Base-by-base conservation (phyloP, 2,113 vertebrate genomes). In the Paralichthys olivaceus region DNA sequence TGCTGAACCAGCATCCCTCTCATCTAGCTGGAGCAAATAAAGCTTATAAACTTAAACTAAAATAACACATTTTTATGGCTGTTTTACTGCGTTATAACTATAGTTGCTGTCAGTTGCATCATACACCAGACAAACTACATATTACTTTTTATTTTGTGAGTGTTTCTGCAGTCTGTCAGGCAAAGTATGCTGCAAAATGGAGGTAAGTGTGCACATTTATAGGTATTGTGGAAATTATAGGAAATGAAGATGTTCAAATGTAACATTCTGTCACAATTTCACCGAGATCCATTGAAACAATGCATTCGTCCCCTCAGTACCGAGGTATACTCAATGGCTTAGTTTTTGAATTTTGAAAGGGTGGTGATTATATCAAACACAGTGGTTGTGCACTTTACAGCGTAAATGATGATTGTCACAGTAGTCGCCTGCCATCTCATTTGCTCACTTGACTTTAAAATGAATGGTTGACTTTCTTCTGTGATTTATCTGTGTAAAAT, bases 1-100 rank as follows among this genome's bases (percentile, higher is more conserved):
- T 69, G 75, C 87, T 91, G 86, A 90, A 81, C 19, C 83, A 87
- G 87, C 89, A 83, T 47, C 84, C 54, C 77, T 84, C 87, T 89
- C 80, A 73, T 88, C 69, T 79, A 61, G 85, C 80, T 70, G 61
- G 32, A 87, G 86, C 87, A 89, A 87, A 87, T 69, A 84, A 69
- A 76, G 75, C 65, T 29, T 58, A 53, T 60, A 80, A 84, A 82
- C 67, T 64, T 65, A 75, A 92, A 82, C 75, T 68, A 67, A 79
- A 85, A 64, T 69, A 71, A 87, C 70, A 85, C 68, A 70, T 65
- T 37, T 66, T 75, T 70, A 73, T 67, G 32, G 26, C 76, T 69
- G 60, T n/a, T 11, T 40, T 40, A 40, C 37, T 40, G 37, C 55
- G 65, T 68, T 59, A 69, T 79, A 61, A 22, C 45, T 49, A 5